A percentile compares a stretch with the other conserved stretches of the same genome.
Conservation (phyloP, 2,797 vertebrate species). For the Hydrophis major region DNA sequence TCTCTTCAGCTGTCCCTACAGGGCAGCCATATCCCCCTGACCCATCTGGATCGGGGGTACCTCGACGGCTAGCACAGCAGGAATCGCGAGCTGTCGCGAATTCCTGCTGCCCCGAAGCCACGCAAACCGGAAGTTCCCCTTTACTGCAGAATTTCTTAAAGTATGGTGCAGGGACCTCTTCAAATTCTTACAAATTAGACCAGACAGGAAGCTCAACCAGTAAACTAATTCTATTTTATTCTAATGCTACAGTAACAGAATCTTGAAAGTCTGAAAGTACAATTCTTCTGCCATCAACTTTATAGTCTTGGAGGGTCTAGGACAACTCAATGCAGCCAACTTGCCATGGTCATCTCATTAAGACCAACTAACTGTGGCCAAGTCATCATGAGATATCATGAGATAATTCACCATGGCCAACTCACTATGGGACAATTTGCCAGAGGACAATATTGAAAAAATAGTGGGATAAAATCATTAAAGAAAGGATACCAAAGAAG, state of each 20-base stretch:
- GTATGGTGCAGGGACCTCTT: neutral
- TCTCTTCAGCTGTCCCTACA: too few species aligned
- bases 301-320: neutral
- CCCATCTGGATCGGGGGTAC: too few species aligned
- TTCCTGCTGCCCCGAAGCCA: too few species aligned
- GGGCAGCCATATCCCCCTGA: too few species aligned
- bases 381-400: neutral
- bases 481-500: neutral
- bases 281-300: neutral
- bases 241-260: neutral
- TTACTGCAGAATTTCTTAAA: neutral
- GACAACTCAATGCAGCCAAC: neutral
- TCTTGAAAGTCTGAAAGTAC: neutral
- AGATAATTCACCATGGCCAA: neutral
- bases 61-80: too few species aligned
- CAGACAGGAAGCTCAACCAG: neutral
- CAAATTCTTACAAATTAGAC: neutral
- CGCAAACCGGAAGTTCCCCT: too few species aligned
- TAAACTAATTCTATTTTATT: neutral
- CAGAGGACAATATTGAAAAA: neutral
- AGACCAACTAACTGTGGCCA: neutral
- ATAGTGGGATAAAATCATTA: neutral
- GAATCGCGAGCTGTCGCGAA: too few species aligned
- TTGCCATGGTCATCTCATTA: too few species aligned
- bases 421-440: neutral